Evolutionary conservation across 2,797 vertebrate species (phyloP).

Genomic region (Sebastes hubbsi): DNA sequence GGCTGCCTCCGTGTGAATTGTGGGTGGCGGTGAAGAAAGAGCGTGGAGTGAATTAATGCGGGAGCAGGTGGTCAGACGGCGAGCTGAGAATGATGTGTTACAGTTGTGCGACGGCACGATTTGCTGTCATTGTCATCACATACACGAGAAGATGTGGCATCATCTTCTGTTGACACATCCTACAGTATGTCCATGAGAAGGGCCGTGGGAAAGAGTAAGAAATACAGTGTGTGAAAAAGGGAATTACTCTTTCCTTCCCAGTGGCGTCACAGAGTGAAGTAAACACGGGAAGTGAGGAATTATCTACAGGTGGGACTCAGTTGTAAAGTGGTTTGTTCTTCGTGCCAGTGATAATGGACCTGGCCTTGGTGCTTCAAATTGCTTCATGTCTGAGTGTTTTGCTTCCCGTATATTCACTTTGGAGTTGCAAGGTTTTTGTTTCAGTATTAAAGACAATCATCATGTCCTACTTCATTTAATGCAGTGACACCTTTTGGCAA

Average conservation of each 20-base stretch:
- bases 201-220: not conserved
- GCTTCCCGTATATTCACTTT: not conserved
- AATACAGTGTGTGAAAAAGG: conserved; percentile 33
- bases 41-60: conserved; percentile 23
- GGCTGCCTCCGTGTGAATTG: conserved; percentile 16
- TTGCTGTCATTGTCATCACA: conserved; percentile 43
- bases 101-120: conserved; percentile 49
- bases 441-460: not conserved
- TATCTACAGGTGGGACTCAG: not conserved
- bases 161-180: conserved; percentile 19
- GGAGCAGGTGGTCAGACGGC: conserved; percentile 72
- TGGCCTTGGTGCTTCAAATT: not conserved
- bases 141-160: not conserved
- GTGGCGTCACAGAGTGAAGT: not conserved
- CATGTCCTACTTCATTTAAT: not conserved
- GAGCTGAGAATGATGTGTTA: conserved; percentile 71
- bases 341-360: not conserved
- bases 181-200: not conserved
- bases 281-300: not conserved
- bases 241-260: conserved; percentile 9
- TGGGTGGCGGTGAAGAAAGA: not conserved
- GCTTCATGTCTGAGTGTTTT: not conserved
- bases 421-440: not conserved
- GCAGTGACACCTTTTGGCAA: no score
- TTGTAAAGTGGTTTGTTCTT: not conserved